Conservation (phyloP, 2,888 invertebrate genomes). For the Alloplasta piceator region DNA sequence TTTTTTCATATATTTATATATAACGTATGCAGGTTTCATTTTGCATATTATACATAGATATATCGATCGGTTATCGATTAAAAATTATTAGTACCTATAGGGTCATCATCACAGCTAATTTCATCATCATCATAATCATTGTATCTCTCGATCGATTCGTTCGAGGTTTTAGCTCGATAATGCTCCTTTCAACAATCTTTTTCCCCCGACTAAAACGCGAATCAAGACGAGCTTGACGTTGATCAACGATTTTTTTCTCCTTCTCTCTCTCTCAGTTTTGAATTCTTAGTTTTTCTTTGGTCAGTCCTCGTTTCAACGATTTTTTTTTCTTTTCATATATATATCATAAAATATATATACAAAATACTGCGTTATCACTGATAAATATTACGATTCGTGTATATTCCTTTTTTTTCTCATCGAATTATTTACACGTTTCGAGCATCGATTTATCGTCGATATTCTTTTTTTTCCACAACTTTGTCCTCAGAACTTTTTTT, state of each 20-base stretch:
- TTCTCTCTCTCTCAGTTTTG: not conserved
- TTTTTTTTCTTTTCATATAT: slow-evolving; percentile 41
- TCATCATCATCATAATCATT: slow-evolving; percentile 52
- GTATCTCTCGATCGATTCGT: slow-evolving; percentile 53
- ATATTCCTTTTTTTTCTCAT: slow-evolving; percentile 26
- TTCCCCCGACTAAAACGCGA: too few relatives aligned
- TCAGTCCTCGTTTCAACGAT: slow-evolving; percentile 19
- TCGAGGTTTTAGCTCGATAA: slow-evolving; percentile 46
- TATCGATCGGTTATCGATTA: slow-evolving; percentile 72
- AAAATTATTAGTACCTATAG: slow-evolving; percentile 81
- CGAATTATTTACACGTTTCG: slow-evolving; percentile 58
- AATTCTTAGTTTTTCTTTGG: slow-evolving; percentile 1
- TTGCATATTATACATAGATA: slow-evolving; percentile 63
- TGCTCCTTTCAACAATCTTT: not conserved
- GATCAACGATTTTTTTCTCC: slow-evolving; percentile 14
- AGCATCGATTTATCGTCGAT: slow-evolving; percentile 1
- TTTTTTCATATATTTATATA: slow-evolving; percentile 35
- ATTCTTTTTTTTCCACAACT: not conserved
- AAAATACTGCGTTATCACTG: slow-evolving; percentile 54
- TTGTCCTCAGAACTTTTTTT: not conserved
- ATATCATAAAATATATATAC: slow-evolving; percentile 54
- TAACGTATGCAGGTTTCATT: slow-evolving; percentile 49
- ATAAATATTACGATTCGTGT: slow-evolving; percentile 46
- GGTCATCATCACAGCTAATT: slow-evolving; percentile 82
- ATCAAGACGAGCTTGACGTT: not conserved